Conservation (phyloP, 2,797 vertebrate genomes). For the Orientallactaga sibirica region DNA sequence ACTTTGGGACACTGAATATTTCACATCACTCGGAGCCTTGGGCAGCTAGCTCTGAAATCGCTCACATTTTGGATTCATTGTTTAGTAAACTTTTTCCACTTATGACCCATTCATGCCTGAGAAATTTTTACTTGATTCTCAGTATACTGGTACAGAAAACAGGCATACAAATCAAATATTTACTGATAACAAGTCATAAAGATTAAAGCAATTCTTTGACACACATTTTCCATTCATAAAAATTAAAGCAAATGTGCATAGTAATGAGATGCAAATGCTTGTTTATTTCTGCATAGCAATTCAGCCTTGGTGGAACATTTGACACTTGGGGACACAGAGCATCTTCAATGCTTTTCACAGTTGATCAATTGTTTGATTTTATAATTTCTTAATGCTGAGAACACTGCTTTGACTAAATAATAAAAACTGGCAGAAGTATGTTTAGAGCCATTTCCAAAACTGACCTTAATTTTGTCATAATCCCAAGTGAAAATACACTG, state of each 20-base stretch:
- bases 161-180: neutral
- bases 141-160: neutral
- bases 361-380: neutral
- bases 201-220: neutral
- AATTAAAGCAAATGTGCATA: neutral
- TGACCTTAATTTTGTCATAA: neutral
- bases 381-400: neutral
- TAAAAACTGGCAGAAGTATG: neutral
- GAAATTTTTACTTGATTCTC: neutral
- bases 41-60: neutral
- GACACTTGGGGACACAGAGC: no score
- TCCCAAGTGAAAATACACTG: neutral
- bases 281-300: neutral
- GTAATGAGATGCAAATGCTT: neutral
- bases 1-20: conserved; percentile 25
- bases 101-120: neutral
- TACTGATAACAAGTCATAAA: neutral
- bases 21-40: neutral
- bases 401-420: neutral
- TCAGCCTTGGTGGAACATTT: neutral
- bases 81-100: neutral
- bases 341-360: neutral
- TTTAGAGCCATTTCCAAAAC: neutral
- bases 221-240: neutral
- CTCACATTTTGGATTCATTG: neutral